phyloP scores from a whole-genome alignment of 1,140 invertebrate species.

The Ephestia elutella region DNA sequence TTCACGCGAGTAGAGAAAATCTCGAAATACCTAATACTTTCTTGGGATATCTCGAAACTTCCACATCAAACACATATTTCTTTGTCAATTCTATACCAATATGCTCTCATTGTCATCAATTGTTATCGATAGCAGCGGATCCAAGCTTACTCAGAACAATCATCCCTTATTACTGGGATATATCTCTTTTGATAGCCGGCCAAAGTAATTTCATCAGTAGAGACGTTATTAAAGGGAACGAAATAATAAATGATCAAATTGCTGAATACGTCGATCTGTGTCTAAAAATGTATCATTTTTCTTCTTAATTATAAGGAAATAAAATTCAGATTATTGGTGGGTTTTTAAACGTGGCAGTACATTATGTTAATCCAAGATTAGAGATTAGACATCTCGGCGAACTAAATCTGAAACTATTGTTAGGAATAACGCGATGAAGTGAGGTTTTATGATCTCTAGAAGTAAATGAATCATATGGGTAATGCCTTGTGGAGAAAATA shows the following conservation, averaged over 20 bases:
- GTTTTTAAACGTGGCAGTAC: neutral
- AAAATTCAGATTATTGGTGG: neutral
- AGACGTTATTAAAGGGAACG: slow-evolving; percentile 29
- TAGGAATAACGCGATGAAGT: neutral
- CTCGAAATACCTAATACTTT: too few species aligned
- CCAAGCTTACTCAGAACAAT: slow-evolving; percentile 32
- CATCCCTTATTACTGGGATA: slow-evolving; percentile 31
- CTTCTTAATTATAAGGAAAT: neutral
- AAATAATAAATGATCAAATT: slow-evolving; percentile 31
- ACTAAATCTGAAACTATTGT: slow-evolving; percentile 8
- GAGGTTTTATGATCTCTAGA: neutral
- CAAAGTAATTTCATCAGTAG: slow-evolving; percentile 31
- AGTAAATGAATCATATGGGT: too few species aligned
- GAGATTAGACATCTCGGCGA: slow-evolving; percentile 23
- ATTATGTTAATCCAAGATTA: slow-evolving; percentile 16
- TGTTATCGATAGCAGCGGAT: slow-evolving; percentile 24
- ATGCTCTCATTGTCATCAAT: slow-evolving; percentile 9
- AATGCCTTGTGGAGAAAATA: too few species aligned
- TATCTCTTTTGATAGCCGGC: slow-evolving; percentile 28
- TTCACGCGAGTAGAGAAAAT: too few species aligned
- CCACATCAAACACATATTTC: neutral
- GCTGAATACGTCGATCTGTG: slow-evolving; percentile 19
- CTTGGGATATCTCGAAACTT: too few species aligned
- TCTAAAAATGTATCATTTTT: slow-evolving; percentile 14
- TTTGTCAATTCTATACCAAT: neutral